Evolutionary conservation across 2,797 vertebrate species (phyloP), one percentile per base, ranked within the genome.

Genomic region (Saxicola maurus): DNA sequence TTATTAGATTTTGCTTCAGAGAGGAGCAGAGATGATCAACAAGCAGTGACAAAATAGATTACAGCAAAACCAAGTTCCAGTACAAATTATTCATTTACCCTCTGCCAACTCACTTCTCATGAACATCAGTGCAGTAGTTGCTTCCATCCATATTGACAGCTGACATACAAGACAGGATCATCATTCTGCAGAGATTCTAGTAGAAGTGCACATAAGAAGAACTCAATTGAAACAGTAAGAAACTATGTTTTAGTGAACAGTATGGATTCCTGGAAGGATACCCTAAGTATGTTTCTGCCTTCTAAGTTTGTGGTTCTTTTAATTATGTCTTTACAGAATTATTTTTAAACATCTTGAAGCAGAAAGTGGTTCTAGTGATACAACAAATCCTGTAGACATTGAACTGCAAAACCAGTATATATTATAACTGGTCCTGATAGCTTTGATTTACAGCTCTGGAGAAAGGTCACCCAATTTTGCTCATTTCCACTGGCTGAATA

Each of bases 61-160:
- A 86, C 52, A 75, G 55, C 59, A 85, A 75, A 91, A 92, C 9
- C 21, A 37, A 20, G 43, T 85, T 53, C 42, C 56, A 65, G 45
- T 71, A 59, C 30, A 75, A 38, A 68, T 73, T 21, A 51, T 69
- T 76, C 40, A 82, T 87, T 65, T 37, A 74, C 52, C 53, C 49
- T 91, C 77, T 89, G 38, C 60, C 71, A 77, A 51, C 85, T 95
- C 53, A 49, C 35, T 77, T 95, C 76, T 93, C 37, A 59, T 64
- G 33, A 91, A 19, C 2, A 6, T 81, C 75, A 82, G 23, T 21
- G 31, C 51, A 66, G 48, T 17, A 52, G 52, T 33, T 77, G 6
- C 46, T 79, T 83, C 52, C 42, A 83, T 84, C 52, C 21, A 56
- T 33, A 27, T 19, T 61, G 79, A 64, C 61, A 73, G 45, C 40